Conservation (phyloP, 2,113 vertebrate genomes). For the Barbus barbus region DNA sequence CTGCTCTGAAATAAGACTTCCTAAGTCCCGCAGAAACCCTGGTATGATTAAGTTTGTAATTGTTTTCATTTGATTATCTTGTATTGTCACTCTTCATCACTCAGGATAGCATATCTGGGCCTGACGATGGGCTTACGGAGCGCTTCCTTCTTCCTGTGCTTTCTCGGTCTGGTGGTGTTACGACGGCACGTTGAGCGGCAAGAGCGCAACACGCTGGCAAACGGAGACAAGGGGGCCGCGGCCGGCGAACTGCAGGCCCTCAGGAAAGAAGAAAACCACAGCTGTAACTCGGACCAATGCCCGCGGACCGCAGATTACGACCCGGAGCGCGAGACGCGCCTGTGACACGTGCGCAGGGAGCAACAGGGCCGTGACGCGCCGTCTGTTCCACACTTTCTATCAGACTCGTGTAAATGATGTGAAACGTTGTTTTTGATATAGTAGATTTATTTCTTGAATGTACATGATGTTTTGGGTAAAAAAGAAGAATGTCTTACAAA, state of each 20-base stretch:
- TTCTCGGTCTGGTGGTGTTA: slow-evolving; percentile 78
- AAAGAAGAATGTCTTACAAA: slow-evolving; percentile 38
- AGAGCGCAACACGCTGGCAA: slow-evolving; percentile 65
- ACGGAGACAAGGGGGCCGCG: slow-evolving; percentile 53
- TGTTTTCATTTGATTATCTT: not conserved
- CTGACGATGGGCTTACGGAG: slow-evolving; percentile 84
- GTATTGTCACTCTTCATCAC: slow-evolving; percentile 21
- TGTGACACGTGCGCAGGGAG: slow-evolving; percentile 69
- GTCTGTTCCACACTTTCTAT: slow-evolving; percentile 53
- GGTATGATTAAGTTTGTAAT: not conserved
- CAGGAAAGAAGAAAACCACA: slow-evolving; percentile 74
- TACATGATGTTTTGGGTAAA: slow-evolving; percentile 38
- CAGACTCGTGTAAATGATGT: slow-evolving; percentile 56
- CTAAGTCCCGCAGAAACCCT: no score
- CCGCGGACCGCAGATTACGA: slow-evolving; percentile 70
- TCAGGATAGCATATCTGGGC: slow-evolving; percentile 86
- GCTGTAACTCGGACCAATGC: slow-evolving; percentile 68
- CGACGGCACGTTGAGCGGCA: slow-evolving; percentile 73
- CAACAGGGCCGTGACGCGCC: not conserved
- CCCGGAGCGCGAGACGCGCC: slow-evolving; percentile 82
- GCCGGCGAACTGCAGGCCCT: slow-evolving; percentile 67
- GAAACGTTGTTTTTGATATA: slow-evolving; percentile 47
- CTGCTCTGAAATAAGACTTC: no score
- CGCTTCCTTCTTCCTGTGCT: slow-evolving; percentile 82
- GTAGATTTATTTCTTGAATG: slow-evolving; percentile 43